These are phyloP conservation scores for Tetramorium simillimum DNA, from an alignment of 1,140 invertebrate genomes.

Conservation along the genomic window DNA sequence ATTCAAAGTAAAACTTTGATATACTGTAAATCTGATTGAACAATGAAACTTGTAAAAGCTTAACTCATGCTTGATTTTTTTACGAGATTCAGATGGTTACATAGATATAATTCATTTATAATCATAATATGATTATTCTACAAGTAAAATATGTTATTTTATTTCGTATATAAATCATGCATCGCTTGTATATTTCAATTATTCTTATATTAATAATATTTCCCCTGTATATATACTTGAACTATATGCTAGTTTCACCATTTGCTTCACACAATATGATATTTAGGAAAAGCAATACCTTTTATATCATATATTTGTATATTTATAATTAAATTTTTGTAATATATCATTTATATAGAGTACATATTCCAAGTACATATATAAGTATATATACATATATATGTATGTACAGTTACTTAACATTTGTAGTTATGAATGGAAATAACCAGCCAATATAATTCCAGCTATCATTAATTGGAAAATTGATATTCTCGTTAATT, in stretches of 20 bases:
- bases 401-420: background rate
- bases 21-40: slow-evolving; percentile 8
- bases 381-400: background rate
- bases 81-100: slow-evolving; percentile 23
- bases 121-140: background rate
- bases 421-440: slow-evolving; percentile 1
- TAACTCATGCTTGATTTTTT: slow-evolving; percentile 55
- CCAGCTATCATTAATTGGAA: background rate
- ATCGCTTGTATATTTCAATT: slow-evolving; percentile 3
- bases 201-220: background rate
- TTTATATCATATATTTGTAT: background rate
- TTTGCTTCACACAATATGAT: slow-evolving; percentile 6
- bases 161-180: slow-evolving; percentile 33
- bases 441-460: background rate
- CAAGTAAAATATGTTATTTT: slow-evolving; percentile 29
- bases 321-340: too few relatives aligned
- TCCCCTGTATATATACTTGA: slow-evolving; percentile 5
- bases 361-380: background rate
- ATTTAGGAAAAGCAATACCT: background rate
- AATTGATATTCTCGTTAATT: slow-evolving; percentile 42
- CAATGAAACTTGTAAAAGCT: background rate
- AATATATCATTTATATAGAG: slow-evolving; percentile 41
- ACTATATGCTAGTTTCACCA: slow-evolving; percentile 9
- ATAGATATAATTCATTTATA: slow-evolving; percentile 29
- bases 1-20: slow-evolving; percentile 6